Percentiles rank a stretch among this genome's conserved stretches.
phyloP scores from a whole-genome alignment of 2,888 invertebrate genomes.

The Lochmaea capreae region DNA sequence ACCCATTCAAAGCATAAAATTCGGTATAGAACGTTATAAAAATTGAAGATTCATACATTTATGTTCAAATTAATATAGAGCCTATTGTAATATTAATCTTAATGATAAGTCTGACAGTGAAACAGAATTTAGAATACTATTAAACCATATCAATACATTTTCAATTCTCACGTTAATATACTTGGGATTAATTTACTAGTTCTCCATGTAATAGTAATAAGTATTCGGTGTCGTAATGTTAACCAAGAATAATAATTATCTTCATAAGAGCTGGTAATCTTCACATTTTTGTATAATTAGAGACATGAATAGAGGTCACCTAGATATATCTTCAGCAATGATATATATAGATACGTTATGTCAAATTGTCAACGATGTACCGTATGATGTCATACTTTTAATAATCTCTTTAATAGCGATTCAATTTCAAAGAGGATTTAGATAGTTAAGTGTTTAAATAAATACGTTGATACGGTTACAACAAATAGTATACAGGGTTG shows the following conservation, averaged over 20 bases:
- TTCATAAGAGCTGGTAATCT: constrained; percentile 12
- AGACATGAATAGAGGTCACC: constrained; percentile 16
- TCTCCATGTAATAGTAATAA: constrained; percentile 3
- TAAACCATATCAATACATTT: no score
- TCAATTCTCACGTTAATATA: no score
- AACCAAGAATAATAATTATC: constrained; percentile 16
- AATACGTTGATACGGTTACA: no score
- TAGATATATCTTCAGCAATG: constrained; percentile 12
- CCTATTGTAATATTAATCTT: no score
- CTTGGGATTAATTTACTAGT: background rate
- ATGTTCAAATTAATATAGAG: no score
- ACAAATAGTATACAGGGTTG: no score
- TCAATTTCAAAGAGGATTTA: background rate
- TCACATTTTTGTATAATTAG: constrained; percentile 16
- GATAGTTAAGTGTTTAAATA: no score
- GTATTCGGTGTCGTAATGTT: constrained; percentile 4
- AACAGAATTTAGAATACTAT: no score
- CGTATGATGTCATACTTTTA: constrained; percentile 3
- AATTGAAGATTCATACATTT: no score
- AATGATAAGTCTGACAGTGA: no score
- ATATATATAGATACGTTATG: constrained; percentile 7
- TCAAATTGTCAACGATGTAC: background rate
- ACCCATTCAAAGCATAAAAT: no score
- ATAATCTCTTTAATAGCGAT: background rate
- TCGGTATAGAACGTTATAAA: no score